phyloP scores from a whole-genome alignment of 2,888 invertebrate species.

The Sesamia inferens region DNA sequence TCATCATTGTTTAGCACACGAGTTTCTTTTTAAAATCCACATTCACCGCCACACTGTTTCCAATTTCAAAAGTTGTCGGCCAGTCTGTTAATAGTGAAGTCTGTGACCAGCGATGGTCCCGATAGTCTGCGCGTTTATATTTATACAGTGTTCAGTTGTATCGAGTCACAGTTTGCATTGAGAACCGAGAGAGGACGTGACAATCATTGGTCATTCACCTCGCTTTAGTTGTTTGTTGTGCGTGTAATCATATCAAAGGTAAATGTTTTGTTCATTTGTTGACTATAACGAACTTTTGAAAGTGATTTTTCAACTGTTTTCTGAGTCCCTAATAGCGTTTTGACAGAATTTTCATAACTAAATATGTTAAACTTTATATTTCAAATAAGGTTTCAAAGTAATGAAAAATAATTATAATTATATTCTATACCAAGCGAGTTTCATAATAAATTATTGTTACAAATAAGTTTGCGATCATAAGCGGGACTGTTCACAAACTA shows the following conservation, averaged over 20 bases:
- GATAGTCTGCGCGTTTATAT: constrained; percentile 59
- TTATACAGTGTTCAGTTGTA: constrained; percentile 64
- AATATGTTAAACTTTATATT: neutral
- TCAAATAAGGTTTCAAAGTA: too few species aligned
- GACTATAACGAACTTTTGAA: neutral
- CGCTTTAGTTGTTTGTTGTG: constrained; percentile 33
- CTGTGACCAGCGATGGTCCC: constrained; percentile 34
- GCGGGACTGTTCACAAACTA: constrained; percentile 19
- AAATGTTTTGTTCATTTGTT: constrained; percentile 20
- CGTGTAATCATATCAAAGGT: constrained; percentile 40
- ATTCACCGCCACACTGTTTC: neutral
- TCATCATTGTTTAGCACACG: neutral
- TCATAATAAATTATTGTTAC: too few species aligned
- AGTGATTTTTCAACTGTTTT: neutral
- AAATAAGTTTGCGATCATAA: constrained; percentile 26
- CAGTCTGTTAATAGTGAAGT: constrained; percentile 44
- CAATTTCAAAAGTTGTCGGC: neutral
- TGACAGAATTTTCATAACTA: neutral
- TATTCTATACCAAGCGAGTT: too few species aligned
- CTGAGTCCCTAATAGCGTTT: neutral
- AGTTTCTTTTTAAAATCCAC: neutral
- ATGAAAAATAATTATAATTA: too few species aligned
- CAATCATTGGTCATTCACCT: constrained; percentile 50
- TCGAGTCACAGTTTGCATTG: constrained; percentile 63
- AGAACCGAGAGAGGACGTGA: constrained; percentile 43